A percentile compares a stretch with the other conserved stretches of the same genome.
phyloP scores from a whole-genome alignment of 2,888 invertebrate genomes.

The Ctenicera cuprea region DNA sequence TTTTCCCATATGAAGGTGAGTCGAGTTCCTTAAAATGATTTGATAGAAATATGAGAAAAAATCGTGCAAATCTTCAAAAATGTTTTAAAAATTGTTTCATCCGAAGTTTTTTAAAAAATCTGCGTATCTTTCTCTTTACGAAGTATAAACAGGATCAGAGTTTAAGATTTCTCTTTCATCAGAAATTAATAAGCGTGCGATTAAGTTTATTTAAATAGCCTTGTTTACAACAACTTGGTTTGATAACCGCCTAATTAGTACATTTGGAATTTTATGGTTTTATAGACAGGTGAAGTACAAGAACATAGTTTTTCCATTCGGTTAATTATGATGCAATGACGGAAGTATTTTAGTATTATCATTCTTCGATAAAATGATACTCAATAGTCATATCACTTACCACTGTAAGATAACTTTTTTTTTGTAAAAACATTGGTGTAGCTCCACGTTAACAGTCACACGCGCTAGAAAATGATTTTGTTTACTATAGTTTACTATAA shows the following conservation, averaged over 20 bases:
- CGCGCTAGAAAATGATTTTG: background rate
- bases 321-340: background rate
- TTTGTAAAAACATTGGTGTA: background rate
- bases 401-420: slow-evolving; percentile 5
- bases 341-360: background rate
- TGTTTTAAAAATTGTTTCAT: background rate
- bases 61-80: too few relatives aligned
- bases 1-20: slow-evolving; percentile 87
- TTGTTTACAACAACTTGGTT: slow-evolving; percentile 26
- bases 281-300: background rate
- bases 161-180: slow-evolving; percentile 27
- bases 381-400: background rate
- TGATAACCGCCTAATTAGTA: slow-evolving; percentile 26
- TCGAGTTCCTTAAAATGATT: slow-evolving; percentile 22
- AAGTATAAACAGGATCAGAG: slow-evolving; percentile 37
- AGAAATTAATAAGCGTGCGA: slow-evolving; percentile 39
- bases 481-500: slow-evolving; percentile 36
- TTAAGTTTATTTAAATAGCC: slow-evolving; percentile 38
- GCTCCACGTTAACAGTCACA: slow-evolving; percentile 13
- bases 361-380: background rate
- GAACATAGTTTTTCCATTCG: background rate
- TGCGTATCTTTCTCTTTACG: slow-evolving; percentile 23
- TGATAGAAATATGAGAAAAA: background rate
- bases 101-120: slow-evolving; percentile 18
- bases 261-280: background rate